Conservation (phyloP, 92 coral and sea anemone genomes). For the Parazoanthus darwini region DNA sequence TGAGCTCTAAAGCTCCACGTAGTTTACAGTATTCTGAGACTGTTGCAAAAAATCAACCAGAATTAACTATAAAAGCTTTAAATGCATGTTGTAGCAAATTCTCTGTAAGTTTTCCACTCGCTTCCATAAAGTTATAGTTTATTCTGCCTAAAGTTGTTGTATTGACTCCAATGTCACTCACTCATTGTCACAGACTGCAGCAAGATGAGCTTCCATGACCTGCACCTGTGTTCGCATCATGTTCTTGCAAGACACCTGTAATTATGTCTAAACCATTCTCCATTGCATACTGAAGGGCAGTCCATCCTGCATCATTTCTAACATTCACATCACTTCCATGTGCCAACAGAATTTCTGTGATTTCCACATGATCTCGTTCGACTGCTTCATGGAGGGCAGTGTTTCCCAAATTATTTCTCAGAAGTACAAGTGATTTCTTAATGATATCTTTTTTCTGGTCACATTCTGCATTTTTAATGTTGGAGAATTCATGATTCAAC, state of each 20-base stretch:
- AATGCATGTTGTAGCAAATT: too few species aligned
- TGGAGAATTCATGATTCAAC: neutral
- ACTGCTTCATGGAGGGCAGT: conserved; percentile 5
- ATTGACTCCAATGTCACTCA: too few species aligned
- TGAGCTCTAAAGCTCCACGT: too few species aligned
- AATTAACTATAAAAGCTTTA: too few species aligned
- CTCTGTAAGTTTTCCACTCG: too few species aligned
- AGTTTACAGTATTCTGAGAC: too few species aligned
- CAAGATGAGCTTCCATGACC: neutral
- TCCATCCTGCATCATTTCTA: neutral
- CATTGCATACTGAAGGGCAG: neutral
- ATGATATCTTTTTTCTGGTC: neutral
- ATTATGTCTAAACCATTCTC: neutral
- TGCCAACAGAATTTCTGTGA: neutral
- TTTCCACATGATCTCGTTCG: neutral
- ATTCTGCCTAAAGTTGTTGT: too few species aligned
- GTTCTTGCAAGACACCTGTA: neutral
- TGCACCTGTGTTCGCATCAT: neutral
- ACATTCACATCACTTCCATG: neutral
- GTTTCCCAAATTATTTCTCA: neutral
- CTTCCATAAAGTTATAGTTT: too few species aligned
- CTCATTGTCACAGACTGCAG: neutral
- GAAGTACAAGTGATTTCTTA: neutral
- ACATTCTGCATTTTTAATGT: neutral
- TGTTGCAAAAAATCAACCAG: too few species aligned